phyloP scores from a whole-genome alignment of 2,797 vertebrate species.

The Sylvilagus floridanus region DNA sequence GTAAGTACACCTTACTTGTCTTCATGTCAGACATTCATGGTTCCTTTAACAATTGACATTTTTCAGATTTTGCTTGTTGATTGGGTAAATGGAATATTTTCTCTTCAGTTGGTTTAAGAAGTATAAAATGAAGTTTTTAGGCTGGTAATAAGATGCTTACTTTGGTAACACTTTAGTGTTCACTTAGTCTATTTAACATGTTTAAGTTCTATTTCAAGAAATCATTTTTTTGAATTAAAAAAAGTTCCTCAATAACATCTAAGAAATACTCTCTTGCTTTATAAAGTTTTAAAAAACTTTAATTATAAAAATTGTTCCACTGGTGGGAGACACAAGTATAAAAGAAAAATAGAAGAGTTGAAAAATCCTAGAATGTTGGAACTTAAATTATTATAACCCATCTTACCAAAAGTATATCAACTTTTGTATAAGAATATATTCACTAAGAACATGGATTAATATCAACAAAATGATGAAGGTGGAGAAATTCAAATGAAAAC shows the following conservation, averaged over 20 bases:
- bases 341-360: background rate
- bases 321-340: background rate
- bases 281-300: too few relatives aligned
- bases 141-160: background rate
- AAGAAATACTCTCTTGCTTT: too few relatives aligned
- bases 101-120: background rate
- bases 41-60: background rate
- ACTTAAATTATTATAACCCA: background rate
- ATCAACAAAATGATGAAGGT: background rate
- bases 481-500: background rate
- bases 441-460: background rate
- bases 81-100: background rate
- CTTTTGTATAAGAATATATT: background rate
- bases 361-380: background rate
- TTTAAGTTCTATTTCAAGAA: background rate
- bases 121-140: background rate
- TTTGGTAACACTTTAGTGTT: background rate
- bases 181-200: background rate
- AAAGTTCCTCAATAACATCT: background rate
- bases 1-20: background rate
- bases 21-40: background rate
- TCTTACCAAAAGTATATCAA: background rate
- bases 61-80: background rate
- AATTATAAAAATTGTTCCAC: background rate
- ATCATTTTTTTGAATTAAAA: background rate